Evolutionary conservation across 2,113 vertebrate genomes (phyloP).

Genomic region (Andinoacara biseriatus): DNA sequence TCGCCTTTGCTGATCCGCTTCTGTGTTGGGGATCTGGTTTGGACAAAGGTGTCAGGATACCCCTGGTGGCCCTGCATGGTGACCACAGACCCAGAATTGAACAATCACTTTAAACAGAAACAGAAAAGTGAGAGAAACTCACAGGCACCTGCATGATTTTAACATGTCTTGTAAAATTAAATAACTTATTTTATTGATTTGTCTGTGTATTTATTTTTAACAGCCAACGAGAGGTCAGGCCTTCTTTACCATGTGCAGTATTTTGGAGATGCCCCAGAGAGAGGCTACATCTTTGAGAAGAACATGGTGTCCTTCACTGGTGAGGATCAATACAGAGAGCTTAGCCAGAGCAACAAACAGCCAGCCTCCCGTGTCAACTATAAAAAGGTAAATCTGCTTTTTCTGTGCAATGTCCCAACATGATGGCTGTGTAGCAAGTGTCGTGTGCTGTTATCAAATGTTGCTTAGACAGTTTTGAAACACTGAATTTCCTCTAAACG

Average conservation of each 20-base stretch:
- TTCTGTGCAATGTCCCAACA: background rate
- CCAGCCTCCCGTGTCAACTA: slow-evolving; percentile 81
- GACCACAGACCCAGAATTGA: slow-evolving; percentile 89
- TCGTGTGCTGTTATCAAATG: background rate
- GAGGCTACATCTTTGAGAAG: slow-evolving; percentile 95
- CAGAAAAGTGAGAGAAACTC: slow-evolving; percentile 84
- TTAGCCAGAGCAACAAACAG: slow-evolving; percentile 86
- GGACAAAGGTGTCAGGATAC: slow-evolving; percentile 96
- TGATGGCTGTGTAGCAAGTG: background rate
- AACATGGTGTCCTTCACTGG: slow-evolving; percentile 91
- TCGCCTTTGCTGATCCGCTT: slow-evolving; percentile 60
- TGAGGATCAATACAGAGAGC: slow-evolving; percentile 89
- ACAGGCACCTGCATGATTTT: background rate
- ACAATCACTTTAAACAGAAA: slow-evolving; percentile 87
- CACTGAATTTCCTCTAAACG: background rate
- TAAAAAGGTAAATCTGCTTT: slow-evolving; percentile 84
- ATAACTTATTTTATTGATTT: background rate
- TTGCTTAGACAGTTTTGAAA: background rate
- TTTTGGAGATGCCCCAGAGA: slow-evolving; percentile 93
- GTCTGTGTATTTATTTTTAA: slow-evolving; percentile 41
- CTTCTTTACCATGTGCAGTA: slow-evolving; percentile 95
- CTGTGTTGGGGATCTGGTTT: slow-evolving; percentile 89
- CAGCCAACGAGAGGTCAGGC: slow-evolving; percentile 82
- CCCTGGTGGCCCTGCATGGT: slow-evolving; percentile 99
- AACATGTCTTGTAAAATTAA: background rate